Conservation (phyloP, 2,888 invertebrate genomes). For the Pollenia labialis region DNA sequence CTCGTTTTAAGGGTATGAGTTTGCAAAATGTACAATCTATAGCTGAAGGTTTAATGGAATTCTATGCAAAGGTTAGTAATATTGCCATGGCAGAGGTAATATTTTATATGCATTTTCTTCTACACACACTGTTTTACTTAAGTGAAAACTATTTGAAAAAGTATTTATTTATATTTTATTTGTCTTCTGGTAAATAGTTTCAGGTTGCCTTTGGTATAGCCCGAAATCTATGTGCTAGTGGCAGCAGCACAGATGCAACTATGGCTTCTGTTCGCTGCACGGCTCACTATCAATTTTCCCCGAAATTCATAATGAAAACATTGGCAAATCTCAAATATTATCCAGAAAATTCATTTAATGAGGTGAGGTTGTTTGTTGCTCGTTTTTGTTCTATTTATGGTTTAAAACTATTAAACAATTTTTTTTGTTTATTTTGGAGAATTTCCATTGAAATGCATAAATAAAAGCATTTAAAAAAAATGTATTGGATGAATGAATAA, state of each 20-base stretch:
- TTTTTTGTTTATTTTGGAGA: not conserved
- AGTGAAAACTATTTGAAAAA: slow-evolving; percentile 12
- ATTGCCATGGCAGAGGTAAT: slow-evolving; percentile 6
- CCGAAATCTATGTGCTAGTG: slow-evolving; percentile 52
- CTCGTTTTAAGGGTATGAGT: slow-evolving; percentile 68
- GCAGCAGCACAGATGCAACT: slow-evolving; percentile 36
- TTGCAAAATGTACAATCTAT: slow-evolving; percentile 79
- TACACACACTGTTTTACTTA: not conserved
- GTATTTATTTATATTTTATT: slow-evolving; percentile 5
- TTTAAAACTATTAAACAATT: not conserved
- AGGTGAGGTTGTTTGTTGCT: slow-evolving; percentile 75
- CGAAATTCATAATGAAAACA: slow-evolving; percentile 83
- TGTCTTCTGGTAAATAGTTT: slow-evolving; percentile 76
- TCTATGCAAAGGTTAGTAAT: slow-evolving; percentile 80
- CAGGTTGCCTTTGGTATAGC: slow-evolving; percentile 78
- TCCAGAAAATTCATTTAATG: slow-evolving; percentile 81
- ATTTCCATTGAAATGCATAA: slow-evolving; percentile 46
- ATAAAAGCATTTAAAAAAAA: too few relatives aligned
- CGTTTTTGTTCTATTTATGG: not conserved
- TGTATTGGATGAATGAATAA: slow-evolving; percentile 37
- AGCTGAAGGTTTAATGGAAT: slow-evolving; percentile 81
- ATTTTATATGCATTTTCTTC: not conserved
- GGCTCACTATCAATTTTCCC: slow-evolving; percentile 83
- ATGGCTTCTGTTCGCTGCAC: slow-evolving; percentile 57
- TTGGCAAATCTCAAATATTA: slow-evolving; percentile 80